Evolutionary conservation across 30 jellyfish, hydroid and myxozoan genomes (phyloP).

Genomic region (Cassiopea xamachana): DNA sequence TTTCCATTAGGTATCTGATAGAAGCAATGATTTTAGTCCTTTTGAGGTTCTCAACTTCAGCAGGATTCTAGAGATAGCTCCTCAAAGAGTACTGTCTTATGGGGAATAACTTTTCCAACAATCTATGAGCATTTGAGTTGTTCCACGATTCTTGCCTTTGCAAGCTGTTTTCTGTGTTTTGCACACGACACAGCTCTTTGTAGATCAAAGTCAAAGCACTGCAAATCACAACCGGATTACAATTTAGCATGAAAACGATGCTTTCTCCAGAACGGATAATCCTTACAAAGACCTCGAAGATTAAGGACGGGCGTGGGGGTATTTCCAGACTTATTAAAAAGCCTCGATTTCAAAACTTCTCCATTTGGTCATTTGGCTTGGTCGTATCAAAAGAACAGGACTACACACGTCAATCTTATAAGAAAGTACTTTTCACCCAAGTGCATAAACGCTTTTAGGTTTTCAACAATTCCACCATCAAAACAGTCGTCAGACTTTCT

Average conservation of each 20-base stretch:
- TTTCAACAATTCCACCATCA: too few relatives aligned
- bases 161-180: background rate
- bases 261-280: background rate
- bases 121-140: background rate
- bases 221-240: slow-evolving; percentile 9
- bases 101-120: background rate
- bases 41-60: too few relatives aligned
- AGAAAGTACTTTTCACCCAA: too few relatives aligned
- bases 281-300: slow-evolving; percentile 8
- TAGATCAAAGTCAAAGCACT: background rate
- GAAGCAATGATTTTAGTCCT: too few relatives aligned
- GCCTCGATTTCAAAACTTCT: background rate
- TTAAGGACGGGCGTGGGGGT: slow-evolving; percentile 12
- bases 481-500: too few relatives aligned
- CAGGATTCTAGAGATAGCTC: too few relatives aligned
- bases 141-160: background rate
- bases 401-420: too few relatives aligned
- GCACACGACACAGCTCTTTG: background rate
- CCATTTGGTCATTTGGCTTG: background rate
- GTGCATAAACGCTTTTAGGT: too few relatives aligned
- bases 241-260: slow-evolving; percentile 11
- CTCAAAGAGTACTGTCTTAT: too few relatives aligned
- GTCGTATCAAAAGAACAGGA: background rate
- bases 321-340: background rate
- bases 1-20: too few relatives aligned